phyloP scores from a whole-genome alignment of 37 sponge, comb jelly and placozoan genomes.

The Ephydatia muelleri region DNA sequence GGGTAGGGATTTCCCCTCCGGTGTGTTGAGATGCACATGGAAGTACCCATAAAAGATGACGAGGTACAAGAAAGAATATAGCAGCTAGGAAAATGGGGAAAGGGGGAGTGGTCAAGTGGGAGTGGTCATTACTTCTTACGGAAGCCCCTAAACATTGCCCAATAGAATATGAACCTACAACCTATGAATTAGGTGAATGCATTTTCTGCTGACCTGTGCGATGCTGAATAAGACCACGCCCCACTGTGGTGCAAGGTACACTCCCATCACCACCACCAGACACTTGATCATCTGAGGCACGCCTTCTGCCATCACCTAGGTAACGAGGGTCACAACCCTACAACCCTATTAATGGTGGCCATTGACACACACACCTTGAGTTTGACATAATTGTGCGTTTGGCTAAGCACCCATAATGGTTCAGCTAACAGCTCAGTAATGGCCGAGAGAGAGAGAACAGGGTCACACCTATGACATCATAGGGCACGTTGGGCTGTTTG shows the following conservation, averaged over 20 bases:
- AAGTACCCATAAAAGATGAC: slow-evolving; percentile 73
- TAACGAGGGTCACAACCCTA: not conserved
- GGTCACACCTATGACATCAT: slow-evolving; percentile 68
- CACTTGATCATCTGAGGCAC: slow-evolving; percentile 59
- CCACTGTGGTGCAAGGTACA: slow-evolving; percentile 42
- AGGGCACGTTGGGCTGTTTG: slow-evolving; percentile 59
- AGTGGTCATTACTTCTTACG: not conserved
- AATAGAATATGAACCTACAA: not conserved
- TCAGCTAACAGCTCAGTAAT: slow-evolving; percentile 82
- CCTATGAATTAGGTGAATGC: not conserved
- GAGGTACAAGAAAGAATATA: slow-evolving; percentile 62
- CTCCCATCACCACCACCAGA: slow-evolving; percentile 40
- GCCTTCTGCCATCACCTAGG: slow-evolving; percentile 73
- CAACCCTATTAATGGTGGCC: not conserved
- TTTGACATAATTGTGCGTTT: slow-evolving; percentile 45
- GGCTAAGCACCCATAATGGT: slow-evolving; percentile 81
- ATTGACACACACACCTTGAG: slow-evolving; percentile 56
- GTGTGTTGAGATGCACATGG: not conserved
- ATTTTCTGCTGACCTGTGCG: slow-evolving; percentile 51
- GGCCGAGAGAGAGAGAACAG: slow-evolving; percentile 70
- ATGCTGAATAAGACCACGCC: slow-evolving; percentile 61
- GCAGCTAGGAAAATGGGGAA: slow-evolving; percentile 32
- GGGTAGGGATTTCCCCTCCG: slow-evolving; percentile 41
- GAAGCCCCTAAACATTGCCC: too few species aligned
- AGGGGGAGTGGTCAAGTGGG: not conserved